Evolutionary conservation across 2,113 vertebrate species (phyloP), one percentile per base, ranked within the genome.

Genomic region (Chinchilla lanigera): DNA sequence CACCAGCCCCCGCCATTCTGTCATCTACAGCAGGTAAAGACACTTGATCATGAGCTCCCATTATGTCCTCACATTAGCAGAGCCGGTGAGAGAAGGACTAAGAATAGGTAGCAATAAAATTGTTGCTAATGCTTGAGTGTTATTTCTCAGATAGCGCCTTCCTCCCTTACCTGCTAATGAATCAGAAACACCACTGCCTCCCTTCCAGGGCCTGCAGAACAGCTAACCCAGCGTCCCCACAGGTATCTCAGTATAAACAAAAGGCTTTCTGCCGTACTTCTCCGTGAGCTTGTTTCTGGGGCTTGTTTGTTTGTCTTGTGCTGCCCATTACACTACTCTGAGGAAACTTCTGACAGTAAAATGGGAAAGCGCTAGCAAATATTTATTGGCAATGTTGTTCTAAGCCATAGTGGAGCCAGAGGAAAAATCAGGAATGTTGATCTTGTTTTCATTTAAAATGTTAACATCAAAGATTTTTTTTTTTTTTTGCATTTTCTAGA

Each of bases 71-170:
- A 90, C 7, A 2, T 96, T 93, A 44, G 77, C 86, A 93, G 94
- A 87, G 58, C 38, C 26, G 82, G 20, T 28, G 92, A 50, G 44
- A 87, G 41, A 82, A 93, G 63, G 63, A 12, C 93, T 94, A 94
- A 88, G 60, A 96, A 97, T 92, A 96, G 73, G 63, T 12, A n/a
- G 85, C 84, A 92, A 67, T 69, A 54, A 85, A 91, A 69, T 61
- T 75, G 28, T 75, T 54, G 30, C 47, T 61, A 28, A 41, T 16
- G 10, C 38, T 58, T 47, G 77, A 60, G 84, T 95, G 89, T 90
- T 90, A 82, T 50, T 80, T 94, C 54, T 47, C 26, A 71, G 75
- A 22, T 71, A 16, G 60, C 77, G 63, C 83, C 83, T 77, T 56
- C 81, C 67, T 38, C 69, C 41, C 8, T 86, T 35, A 67, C 60